A percentile compares a stretch with the other conserved stretches of the same genome.
phyloP scores from a whole-genome alignment of 2,888 invertebrate species.

The Orthosia gothica region DNA sequence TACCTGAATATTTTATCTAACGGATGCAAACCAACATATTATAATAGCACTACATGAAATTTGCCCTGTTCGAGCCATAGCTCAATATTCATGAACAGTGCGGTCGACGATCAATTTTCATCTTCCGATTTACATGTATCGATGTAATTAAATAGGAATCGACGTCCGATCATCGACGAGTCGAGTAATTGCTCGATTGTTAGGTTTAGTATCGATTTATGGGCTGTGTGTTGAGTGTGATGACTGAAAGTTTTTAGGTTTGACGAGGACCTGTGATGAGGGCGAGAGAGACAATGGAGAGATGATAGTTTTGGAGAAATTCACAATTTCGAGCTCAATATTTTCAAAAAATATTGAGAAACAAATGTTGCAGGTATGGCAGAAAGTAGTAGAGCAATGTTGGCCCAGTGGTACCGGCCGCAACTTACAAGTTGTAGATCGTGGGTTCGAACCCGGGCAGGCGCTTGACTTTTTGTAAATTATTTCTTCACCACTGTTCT shows the following conservation, averaged over 20 bases:
- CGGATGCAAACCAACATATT: constrained; percentile 44
- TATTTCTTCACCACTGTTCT: too few relatives aligned
- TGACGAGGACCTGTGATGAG: background rate
- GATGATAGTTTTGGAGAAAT: background rate
- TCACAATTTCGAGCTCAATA: background rate
- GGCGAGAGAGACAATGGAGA: background rate
- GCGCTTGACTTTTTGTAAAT: too few relatives aligned
- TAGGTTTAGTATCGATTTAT: constrained; percentile 15
- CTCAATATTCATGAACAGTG: constrained; percentile 69
- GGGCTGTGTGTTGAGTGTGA: background rate
- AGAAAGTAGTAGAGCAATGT: too few relatives aligned
- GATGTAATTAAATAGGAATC: constrained; percentile 67
- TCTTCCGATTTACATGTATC: constrained; percentile 67
- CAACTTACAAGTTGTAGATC: too few relatives aligned
- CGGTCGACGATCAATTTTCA: constrained; percentile 67
- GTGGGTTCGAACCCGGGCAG: too few relatives aligned
- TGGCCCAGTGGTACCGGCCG: too few relatives aligned
- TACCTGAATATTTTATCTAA: constrained; percentile 25
- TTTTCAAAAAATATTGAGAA: too few relatives aligned
- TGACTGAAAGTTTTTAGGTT: background rate
- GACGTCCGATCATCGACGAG: constrained; percentile 42
- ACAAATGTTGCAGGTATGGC: too few relatives aligned
- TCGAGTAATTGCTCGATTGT: constrained; percentile 30
- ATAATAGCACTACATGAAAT: constrained; percentile 61
- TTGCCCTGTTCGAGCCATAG: constrained; percentile 44